Base-by-base conservation (phyloP, 2,113 vertebrate species). In the Rhegmatorhina hoffmannsi region DNA sequence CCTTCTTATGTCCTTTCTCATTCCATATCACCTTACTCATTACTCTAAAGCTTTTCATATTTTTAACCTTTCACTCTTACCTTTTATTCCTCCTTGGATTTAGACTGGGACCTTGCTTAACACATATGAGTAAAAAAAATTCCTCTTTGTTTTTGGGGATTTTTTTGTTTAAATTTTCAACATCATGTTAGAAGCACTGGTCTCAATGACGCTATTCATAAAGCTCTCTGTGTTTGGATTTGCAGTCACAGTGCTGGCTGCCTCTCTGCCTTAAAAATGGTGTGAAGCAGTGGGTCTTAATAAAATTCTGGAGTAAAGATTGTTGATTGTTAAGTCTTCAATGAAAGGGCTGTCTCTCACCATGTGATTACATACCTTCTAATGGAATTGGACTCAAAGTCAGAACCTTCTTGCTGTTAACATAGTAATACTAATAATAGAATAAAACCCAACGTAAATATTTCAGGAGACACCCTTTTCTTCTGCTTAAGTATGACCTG, bases 161-260 rank as follows among this genome's bases (percentile, higher is more conserved):
- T 44, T 47, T 60, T 46, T 91, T 88, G 24, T 68, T 90, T 77
- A n/a, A 63, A 55, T 87, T 91, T 93, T 94, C 59, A 84, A 76
- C 33, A 34, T 70, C 44, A 6, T 29, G 7, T 70, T 83, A 92
- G 84, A 96, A 95, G 49, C 17, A 63, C 10, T 81, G 70, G 78
- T 92, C 40, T 95, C 92, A 95, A 59, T 93, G 83, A 95, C 87
- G 94, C 94, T 96, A 96, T 96, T 94, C 93, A 90, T 91, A 95
- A 95, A 96, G 68, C 84, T 44, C 63, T 84, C 31, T 60, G 34
- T 97, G 36, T 96, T 97, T 95, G 93, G 47, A 85, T 82, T 97
- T 90, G 73, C 87, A 95, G 92, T 80, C 89, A 83, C 43, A 75
- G 73, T 58, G 28, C 67, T 97, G 89, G 78, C 89, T 96, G 80